Evolutionary conservation across 2,113 vertebrate species (phyloP).

Genomic region (Ardeotis arabs): DNA sequence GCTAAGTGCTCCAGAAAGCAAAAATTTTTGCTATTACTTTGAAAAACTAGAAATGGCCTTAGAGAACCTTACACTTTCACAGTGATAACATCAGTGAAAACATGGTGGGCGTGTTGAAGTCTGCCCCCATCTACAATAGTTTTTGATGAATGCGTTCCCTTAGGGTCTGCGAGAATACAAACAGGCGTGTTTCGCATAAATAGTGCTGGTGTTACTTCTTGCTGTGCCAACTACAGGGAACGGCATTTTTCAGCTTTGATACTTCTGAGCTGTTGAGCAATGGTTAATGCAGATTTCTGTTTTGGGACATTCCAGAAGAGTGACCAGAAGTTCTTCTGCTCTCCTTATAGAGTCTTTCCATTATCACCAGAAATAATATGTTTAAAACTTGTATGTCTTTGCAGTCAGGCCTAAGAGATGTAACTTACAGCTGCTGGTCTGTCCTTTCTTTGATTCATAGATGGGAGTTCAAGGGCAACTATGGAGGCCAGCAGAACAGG

Average conservation of each 20-base stretch:
- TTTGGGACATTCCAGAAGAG: not conserved
- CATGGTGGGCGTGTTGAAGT: not conserved
- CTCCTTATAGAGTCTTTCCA: not conserved
- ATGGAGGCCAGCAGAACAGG: not conserved
- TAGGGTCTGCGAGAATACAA: not conserved
- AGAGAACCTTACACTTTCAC: not conserved
- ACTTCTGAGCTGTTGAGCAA: not conserved
- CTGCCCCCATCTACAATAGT: not conserved
- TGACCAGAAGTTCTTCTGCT: not conserved
- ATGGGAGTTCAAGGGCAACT: not conserved
- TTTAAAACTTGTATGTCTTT: not conserved
- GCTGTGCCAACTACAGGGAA: not conserved
- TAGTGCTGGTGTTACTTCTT: not conserved
- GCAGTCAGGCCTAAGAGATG: not conserved
- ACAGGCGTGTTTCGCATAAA: not conserved
- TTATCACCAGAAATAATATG: not conserved
- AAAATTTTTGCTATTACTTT: not conserved
- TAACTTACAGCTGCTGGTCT: not conserved
- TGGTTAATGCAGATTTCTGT: not conserved
- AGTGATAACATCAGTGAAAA: not conserved
- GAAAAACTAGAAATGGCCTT: not conserved
- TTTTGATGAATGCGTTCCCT: not conserved
- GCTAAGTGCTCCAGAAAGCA: not conserved
- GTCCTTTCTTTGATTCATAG: not conserved
- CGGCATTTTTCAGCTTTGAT: not conserved